phyloP scores from a whole-genome alignment of 2,113 vertebrate genomes.

The Pavo muticus region DNA sequence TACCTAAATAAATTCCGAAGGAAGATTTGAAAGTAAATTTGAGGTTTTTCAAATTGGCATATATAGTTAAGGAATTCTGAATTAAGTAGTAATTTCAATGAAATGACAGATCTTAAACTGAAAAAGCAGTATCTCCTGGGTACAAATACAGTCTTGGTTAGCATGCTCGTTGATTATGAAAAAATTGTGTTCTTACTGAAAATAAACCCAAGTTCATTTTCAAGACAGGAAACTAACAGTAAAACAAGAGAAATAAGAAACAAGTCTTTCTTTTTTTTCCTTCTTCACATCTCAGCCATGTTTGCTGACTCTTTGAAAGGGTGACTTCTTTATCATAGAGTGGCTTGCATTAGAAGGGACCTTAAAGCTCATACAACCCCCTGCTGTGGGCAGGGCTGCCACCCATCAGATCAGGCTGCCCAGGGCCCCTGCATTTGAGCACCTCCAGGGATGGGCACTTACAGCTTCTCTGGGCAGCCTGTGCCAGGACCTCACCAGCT shows the following conservation, averaged over 20 bases:
- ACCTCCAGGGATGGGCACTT: neutral
- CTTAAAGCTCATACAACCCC: too few relatives aligned
- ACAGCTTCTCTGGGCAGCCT: neutral
- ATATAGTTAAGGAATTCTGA: neutral
- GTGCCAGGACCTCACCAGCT: neutral
- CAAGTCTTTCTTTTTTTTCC: neutral
- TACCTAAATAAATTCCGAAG: neutral
- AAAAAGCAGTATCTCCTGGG: neutral
- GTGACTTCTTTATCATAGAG: neutral
- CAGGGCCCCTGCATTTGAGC: neutral
- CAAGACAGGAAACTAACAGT: neutral
- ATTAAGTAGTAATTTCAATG: neutral
- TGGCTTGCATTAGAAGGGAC: too few relatives aligned
- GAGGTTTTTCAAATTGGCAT: neutral
- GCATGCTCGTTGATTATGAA: neutral
- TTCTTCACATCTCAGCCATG: neutral
- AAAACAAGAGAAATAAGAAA: too few relatives aligned
- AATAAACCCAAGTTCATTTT: neutral
- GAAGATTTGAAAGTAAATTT: neutral
- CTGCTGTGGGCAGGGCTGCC: too few relatives aligned
- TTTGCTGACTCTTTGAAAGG: neutral
- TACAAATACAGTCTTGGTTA: neutral
- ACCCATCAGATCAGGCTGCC: too few relatives aligned
- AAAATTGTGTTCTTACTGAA: neutral
- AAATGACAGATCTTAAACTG: neutral